Evolutionary conservation across 2,797 vertebrate species (phyloP), one percentile per base, ranked within the genome.

Genomic region (Myotis findleyi): DNA sequence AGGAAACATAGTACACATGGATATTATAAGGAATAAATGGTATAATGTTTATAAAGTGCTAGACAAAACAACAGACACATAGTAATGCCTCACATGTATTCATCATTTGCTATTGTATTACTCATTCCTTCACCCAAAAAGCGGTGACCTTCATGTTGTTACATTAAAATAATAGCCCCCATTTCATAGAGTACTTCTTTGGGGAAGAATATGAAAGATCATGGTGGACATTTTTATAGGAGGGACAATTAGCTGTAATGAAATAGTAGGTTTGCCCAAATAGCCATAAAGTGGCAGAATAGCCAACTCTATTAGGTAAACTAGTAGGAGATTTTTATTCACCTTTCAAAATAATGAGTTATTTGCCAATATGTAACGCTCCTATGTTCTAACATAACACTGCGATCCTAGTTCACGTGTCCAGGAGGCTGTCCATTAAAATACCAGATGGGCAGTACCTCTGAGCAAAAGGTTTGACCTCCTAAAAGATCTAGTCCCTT

Each of bases 281-380:
- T 51, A 76, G 36, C 4, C 64, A 49, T 76, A 51, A 87, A 84
- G 59, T 49, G 17, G 49, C 38, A 87, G 30, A 93, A 73, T 0
- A 68, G 36, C 44, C 36, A 79, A 79, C 30, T 87, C 23, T 59
- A 36, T 36, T 59, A 64, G 33, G 12, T 49, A 59, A 53, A 38
- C 55, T 81, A 59, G 30, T 41, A 69, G 23, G 57, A 66, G 25
- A 75, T 10, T 27, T 82, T 77, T 49, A 51, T 53, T 90, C 17
- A 51, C 49, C 33, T 89, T 95, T 91, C 17, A 20, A 90, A 93
- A 93, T 71, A 83, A 57, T 59, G 38, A 84, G 72, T 64, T 72
- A 62, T 82, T 91, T 92, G 57, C 49, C 41, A 38, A 66, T 75
- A 36, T 41, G 5, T 17, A 84, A 38, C 12, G 44, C 1, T 55